These are phyloP conservation scores for Xylota segnis DNA, from an alignment of 2,888 invertebrate genomes.

Conservation along the genomic window DNA sequence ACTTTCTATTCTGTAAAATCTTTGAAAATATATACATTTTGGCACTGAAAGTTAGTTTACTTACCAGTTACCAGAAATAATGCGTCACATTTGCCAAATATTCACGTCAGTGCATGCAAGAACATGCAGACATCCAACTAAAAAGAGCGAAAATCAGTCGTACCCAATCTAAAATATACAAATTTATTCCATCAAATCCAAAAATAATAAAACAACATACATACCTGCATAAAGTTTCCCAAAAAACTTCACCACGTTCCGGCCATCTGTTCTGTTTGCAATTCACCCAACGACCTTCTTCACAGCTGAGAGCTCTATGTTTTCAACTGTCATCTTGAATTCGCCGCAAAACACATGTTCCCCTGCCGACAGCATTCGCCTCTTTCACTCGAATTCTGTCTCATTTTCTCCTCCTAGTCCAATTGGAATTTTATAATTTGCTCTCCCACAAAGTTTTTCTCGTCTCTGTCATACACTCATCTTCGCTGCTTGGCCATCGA, in stretches of 20 bases:
- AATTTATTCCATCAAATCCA: no score
- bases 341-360: slow-evolving; percentile 67
- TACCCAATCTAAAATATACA: background rate
- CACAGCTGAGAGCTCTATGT: slow-evolving; percentile 2
- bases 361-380: background rate
- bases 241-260: background rate
- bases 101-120: no score
- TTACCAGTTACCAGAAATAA: no score
- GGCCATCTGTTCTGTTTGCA: background rate
- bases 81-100: no score
- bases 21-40: no score
- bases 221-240: background rate
- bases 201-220: background rate
- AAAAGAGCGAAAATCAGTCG: no score
- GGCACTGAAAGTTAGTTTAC: no score
- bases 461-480: slow-evolving; percentile 16
- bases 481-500: slow-evolving; percentile 41
- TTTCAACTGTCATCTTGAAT: slow-evolving; percentile 19
- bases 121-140: no score
- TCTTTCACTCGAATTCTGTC: slow-evolving; percentile 10
- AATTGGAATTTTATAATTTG: slow-evolving; percentile 20
- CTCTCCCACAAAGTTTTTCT: slow-evolving; percentile 37
- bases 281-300: background rate
- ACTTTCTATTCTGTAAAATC: no score
- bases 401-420: background rate